Evolutionary conservation across 1,140 invertebrate species (phyloP), one percentile per base, ranked within the genome.

Genomic region (Laupala kohalensis): DNA sequence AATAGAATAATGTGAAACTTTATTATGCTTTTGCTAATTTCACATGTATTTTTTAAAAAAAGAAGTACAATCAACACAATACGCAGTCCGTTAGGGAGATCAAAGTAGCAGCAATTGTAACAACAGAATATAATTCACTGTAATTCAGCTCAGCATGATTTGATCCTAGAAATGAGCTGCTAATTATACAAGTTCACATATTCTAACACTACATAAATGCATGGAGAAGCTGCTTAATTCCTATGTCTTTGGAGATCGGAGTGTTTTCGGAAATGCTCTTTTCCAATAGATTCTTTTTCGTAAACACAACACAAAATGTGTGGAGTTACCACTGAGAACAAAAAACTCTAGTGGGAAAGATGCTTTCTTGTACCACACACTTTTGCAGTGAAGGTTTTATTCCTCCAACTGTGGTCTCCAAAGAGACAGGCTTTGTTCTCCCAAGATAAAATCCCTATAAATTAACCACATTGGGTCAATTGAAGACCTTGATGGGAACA

Each of bases 241-340:
- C 23, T 6, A 53, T 26, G 62, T 71, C 70, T 72, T 29, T 28
- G 29, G 28, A 72, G 67, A 83, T 83, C 85, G 86, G 85, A 86
- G 86, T 87, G 85, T 85, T 86, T 86, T 86, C 85, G 83, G 83
- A 86, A 87, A 86, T 85, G 85, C 85, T 86, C 85, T 86, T 86
- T 86, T 86, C 85, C 85, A 84, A 82, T 80, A 77, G 75, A 78
- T 81, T 83, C 82, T 84, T 86, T 86, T 86, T 83, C 83, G 81
- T 83, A 86, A 87, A 86, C 86, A 87, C 86, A 87, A 86, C 86
- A 87, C 86, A 87, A 86, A 82, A 72, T 69, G 72, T 72, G 72
- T 72, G 72, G 72, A 64, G 25, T 72, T 70, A 70, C 64, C 64
- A 73, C 28, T 26, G 24, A 62, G 27, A 63, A 28, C n/a, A 64